phyloP scores from a whole-genome alignment of 2,113 vertebrate genomes.

The Struthio camelus region DNA sequence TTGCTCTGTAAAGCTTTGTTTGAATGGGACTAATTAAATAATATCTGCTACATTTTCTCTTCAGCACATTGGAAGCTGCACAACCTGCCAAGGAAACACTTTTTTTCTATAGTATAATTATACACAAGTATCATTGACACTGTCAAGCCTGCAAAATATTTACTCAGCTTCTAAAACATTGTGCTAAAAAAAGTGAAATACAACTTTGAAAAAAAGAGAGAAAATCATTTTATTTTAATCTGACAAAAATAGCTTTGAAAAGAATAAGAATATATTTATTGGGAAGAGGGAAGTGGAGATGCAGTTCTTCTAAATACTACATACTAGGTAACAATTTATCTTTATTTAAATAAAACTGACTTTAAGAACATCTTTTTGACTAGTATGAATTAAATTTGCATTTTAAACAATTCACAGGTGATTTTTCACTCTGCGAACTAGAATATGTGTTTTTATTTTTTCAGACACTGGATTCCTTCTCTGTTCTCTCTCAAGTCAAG shows the following conservation, averaged over 20 bases:
- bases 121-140: not conserved
- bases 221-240: not conserved
- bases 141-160: slow-evolving; percentile 24
- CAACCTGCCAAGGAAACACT: not conserved
- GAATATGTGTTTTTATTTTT: not conserved
- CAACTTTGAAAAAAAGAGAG: not conserved
- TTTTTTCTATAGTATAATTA: not conserved
- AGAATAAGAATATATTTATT: not conserved
- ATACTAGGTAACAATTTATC: not conserved
- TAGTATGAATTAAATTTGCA: not conserved
- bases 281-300: not conserved
- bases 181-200: not conserved
- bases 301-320: not conserved
- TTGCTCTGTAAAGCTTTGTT: slow-evolving; percentile 16
- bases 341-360: not conserved
- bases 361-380: not conserved
- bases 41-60: slow-evolving; percentile 11
- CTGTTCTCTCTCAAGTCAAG: not conserved
- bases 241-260: not conserved
- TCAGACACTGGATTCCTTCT: not conserved
- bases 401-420: not conserved
- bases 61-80: not conserved
- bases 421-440: not conserved
- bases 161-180: not conserved
- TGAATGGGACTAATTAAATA: slow-evolving; percentile 10